Conservation (phyloP, 2,888 invertebrate species). For the Odontothrips loti region DNA sequence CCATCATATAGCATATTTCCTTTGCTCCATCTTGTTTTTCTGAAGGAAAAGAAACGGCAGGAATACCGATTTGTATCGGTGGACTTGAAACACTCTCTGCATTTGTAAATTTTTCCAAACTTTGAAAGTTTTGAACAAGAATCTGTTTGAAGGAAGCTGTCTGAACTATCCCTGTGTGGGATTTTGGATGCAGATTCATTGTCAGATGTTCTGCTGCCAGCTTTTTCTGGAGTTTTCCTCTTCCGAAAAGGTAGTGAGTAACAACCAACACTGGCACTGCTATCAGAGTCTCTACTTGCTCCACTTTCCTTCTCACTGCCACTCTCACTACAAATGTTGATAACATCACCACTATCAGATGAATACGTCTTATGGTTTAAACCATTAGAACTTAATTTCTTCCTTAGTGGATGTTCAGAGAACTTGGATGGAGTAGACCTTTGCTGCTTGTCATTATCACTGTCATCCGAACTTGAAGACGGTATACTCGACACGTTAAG, state of each 20-base stretch:
- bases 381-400: neutral
- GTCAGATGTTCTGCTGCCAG: neutral
- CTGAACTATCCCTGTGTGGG: neutral
- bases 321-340: conserved; percentile 43
- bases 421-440: no score
- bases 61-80: neutral
- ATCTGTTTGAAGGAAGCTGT: neutral
- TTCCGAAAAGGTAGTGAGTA: neutral
- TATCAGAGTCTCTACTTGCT: conserved; percentile 63
- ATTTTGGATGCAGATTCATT: neutral
- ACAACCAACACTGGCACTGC: conserved; percentile 49
- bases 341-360: neutral
- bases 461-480: neutral
- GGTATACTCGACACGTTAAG: neutral
- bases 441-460: neutral
- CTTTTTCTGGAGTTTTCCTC: neutral
- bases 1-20: neutral
- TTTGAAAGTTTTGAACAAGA: neutral
- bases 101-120: neutral
- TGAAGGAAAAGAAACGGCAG: neutral
- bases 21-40: neutral
- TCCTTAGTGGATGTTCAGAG: no score
- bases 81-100: neutral
- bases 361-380: neutral
- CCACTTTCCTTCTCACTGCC: conserved; percentile 62